Evolutionary conservation across 2,113 vertebrate species (phyloP).

Genomic region (Pristiophorus japonicus): DNA sequence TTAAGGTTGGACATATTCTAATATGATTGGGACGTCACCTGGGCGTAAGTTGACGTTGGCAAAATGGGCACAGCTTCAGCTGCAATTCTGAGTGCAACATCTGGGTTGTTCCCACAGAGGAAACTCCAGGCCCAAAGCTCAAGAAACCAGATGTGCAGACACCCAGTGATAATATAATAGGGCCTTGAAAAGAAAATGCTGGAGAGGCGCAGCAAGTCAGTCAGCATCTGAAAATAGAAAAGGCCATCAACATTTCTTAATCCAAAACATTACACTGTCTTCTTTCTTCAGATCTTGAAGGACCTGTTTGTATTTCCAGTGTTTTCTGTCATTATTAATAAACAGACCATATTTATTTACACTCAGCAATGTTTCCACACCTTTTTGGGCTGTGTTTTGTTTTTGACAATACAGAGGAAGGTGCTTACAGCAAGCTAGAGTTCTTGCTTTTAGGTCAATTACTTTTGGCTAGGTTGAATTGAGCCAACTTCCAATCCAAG

Average conservation of each 20-base stretch:
- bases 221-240: neutral
- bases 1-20: neutral
- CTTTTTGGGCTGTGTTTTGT: neutral
- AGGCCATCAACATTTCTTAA: neutral
- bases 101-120: no score
- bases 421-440: neutral
- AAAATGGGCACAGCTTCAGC: neutral
- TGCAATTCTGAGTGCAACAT: neutral
- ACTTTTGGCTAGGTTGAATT: neutral
- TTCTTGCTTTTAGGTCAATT: neutral
- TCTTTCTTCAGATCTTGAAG: neutral
- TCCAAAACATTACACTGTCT: neutral
- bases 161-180: neutral
- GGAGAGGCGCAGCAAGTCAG: neutral
- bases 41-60: no score
- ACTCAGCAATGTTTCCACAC: neutral
- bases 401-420: no score
- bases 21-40: neutral
- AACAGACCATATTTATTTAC: conserved; percentile 20
- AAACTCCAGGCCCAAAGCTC: no score
- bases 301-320: no score
- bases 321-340: neutral
- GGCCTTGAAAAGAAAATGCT: neutral
- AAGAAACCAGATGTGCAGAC: neutral
- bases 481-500: neutral